phyloP scores from a whole-genome alignment of 2,113 vertebrate genomes.

The Lycocorax pyrrhopterus region DNA sequence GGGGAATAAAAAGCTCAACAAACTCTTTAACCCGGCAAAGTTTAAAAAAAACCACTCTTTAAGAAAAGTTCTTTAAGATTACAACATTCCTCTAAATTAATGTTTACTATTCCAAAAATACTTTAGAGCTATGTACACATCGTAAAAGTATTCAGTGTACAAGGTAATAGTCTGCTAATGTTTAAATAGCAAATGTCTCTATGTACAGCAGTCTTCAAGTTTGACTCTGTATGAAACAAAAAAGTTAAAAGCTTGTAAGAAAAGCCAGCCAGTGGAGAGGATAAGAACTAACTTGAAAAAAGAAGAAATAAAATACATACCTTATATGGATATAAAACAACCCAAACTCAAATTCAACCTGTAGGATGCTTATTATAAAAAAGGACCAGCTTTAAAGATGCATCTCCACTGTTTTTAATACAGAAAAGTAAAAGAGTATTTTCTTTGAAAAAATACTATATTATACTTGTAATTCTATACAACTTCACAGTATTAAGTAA shows the following conservation, averaged over 20 bases:
- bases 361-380: background rate
- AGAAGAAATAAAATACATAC: background rate
- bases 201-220: background rate
- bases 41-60: background rate
- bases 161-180: background rate
- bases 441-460: conserved; percentile 33
- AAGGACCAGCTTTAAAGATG: background rate
- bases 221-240: background rate
- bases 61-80: background rate
- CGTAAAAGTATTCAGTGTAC: background rate
- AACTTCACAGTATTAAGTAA: conserved; percentile 68
- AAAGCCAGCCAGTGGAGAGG: background rate
- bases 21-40: background rate
- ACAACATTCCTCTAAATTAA: background rate
- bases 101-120: background rate
- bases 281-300: background rate
- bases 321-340: background rate
- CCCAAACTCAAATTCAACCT: background rate
- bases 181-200: background rate
- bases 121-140: background rate
- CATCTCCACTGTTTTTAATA: conserved; percentile 22
- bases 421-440: conserved; percentile 16
- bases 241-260: background rate
- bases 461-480: conserved; percentile 69
- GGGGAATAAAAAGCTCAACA: background rate